Conservation (phyloP, 1,140 invertebrate genomes). For the Zaprionus inermis region DNA sequence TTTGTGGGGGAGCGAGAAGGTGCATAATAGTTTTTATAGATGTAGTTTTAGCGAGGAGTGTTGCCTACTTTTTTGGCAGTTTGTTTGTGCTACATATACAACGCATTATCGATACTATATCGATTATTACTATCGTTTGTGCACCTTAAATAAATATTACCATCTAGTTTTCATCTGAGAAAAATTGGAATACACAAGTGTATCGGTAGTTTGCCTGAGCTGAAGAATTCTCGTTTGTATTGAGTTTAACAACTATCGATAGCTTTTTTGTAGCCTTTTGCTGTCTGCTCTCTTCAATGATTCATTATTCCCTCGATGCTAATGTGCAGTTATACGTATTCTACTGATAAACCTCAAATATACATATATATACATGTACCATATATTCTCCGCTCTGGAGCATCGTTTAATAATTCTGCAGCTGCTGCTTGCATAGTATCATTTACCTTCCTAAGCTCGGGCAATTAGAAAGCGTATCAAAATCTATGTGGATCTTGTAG, state of each 20-base stretch:
- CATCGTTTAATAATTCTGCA: conserved; percentile 23
- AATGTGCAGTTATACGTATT: not conserved
- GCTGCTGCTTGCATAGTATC: not conserved
- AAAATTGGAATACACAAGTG: not conserved
- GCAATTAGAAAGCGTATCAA: conserved; percentile 9
- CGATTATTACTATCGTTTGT: not conserved
- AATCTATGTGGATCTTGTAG: conserved; percentile 14
- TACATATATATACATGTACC: not conserved
- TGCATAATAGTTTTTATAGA: not conserved
- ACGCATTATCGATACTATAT: not conserved
- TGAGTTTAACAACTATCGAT: not conserved
- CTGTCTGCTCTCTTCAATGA: not conserved
- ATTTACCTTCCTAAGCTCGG: not conserved
- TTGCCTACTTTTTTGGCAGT: conserved; percentile 39
- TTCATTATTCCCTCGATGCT: not conserved
- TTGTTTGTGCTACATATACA: too few relatives aligned
- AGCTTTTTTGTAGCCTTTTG: not conserved
- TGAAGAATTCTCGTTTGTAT: not conserved
- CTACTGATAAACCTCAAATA: not conserved
- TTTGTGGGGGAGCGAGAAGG: not conserved
- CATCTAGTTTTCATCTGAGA: not conserved
- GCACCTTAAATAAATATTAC: not conserved
- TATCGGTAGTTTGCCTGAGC: not conserved
- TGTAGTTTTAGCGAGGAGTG: conserved; percentile 11
- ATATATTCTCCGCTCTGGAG: not conserved